These are phyloP conservation scores for Acridotheres tristis DNA, from an alignment of 2,797 vertebrate genomes.

Conservation along the genomic window DNA sequence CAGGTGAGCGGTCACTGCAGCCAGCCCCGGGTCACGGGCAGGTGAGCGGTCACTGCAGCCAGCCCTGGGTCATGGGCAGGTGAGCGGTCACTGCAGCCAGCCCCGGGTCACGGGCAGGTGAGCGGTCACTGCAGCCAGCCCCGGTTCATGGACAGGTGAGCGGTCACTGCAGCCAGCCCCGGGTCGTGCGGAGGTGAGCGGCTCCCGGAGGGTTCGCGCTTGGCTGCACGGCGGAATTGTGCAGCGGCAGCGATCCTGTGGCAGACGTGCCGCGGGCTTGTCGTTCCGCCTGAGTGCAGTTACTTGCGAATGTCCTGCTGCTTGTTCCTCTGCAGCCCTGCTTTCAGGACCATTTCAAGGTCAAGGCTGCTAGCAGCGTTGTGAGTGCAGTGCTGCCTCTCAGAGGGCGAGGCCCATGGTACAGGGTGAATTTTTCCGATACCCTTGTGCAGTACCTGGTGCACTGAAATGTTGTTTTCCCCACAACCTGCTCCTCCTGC, in stretches of 20 bases:
- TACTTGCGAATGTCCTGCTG: background rate
- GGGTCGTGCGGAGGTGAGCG: background rate
- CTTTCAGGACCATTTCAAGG: background rate
- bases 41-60: background rate
- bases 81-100: no score
- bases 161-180: background rate
- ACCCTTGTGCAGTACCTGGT: background rate
- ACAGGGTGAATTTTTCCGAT: background rate
- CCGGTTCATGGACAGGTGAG: background rate
- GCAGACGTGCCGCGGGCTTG: background rate
- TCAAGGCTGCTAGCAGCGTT: background rate
- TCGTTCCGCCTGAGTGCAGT: background rate
- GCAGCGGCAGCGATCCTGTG: background rate
- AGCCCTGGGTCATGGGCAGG: background rate
- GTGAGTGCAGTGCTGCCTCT: background rate
- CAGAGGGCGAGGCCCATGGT: fast-evolving
- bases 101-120: background rate
- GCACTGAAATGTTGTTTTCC: background rate
- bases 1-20: background rate
- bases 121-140: background rate
- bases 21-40: background rate
- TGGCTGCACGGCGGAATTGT: background rate
- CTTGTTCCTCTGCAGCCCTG: background rate
- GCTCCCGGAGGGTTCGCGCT: background rate
- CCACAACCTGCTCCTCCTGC: background rate